A percentile compares a stretch with the other conserved stretches of the same genome.
These are phyloP conservation scores for Loris lydekkerianus DNA, from an alignment of 2,797 vertebrate genomes.

Conservation along the genomic window DNA sequence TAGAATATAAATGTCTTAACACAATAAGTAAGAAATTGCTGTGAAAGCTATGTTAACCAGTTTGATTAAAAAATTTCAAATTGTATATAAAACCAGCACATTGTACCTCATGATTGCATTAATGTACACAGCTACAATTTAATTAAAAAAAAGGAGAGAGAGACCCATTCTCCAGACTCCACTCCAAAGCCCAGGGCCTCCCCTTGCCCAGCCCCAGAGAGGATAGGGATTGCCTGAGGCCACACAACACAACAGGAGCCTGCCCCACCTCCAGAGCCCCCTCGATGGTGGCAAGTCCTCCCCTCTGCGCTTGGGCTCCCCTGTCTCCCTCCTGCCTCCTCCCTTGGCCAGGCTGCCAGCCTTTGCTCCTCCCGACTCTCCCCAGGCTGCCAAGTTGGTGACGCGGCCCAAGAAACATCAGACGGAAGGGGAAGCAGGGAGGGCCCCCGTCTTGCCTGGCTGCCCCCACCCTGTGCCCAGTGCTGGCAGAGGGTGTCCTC, in stretches of 20 bases:
- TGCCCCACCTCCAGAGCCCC: not conserved
- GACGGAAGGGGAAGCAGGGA: not conserved
- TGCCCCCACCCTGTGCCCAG: not conserved
- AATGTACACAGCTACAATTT: no score
- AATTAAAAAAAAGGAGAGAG: not conserved
- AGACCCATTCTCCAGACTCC: not conserved
- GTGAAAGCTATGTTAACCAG: no score
- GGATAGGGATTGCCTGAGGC: not conserved
- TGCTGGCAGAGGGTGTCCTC: not conserved
- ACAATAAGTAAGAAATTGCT: no score
- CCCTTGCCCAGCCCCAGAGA: not conserved
- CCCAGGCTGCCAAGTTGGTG: not conserved
- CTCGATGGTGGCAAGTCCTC: not conserved
- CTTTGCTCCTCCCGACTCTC: not conserved
- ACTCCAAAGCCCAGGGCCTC: accelerated
- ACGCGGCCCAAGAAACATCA: not conserved
- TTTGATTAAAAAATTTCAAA: no score
- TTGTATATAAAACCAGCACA: no score
- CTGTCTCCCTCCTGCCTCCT: not conserved
- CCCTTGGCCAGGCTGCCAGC: not conserved
- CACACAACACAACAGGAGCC: not conserved
- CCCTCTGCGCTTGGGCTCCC: not conserved
- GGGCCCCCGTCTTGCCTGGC: not conserved
- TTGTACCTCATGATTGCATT: no score
- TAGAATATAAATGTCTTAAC: no score